phyloP scores from a whole-genome alignment of 2,888 invertebrate genomes.

The Monoplex corrugatus region DNA sequence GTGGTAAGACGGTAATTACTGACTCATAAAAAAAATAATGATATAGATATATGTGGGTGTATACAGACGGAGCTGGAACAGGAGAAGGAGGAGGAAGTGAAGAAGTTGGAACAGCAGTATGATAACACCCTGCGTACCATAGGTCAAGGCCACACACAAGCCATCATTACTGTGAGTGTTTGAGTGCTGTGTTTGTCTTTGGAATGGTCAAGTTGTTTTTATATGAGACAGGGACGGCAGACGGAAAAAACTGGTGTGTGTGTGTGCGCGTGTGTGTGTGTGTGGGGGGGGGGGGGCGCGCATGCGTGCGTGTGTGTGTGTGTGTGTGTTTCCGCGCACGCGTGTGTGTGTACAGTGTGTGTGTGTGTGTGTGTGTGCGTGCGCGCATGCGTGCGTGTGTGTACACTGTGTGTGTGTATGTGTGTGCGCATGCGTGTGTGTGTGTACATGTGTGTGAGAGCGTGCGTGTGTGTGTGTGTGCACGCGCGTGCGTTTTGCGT shows the following conservation, averaged over 20 bases:
- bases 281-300: not conserved
- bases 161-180: slow-evolving; percentile 65
- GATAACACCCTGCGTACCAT: slow-evolving; percentile 73
- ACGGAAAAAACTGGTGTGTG: too few relatives aligned
- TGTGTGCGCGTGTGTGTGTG: not conserved
- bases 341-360: not conserved
- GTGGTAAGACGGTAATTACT: too few relatives aligned
- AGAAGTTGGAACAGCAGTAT: slow-evolving; percentile 72
- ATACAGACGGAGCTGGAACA: slow-evolving; percentile 71
- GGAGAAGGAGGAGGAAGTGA: slow-evolving; percentile 74
- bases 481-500: not conserved
- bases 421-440: not conserved
- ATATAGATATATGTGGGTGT: not conserved
- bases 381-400: not conserved
- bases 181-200: too few relatives aligned
- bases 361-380: not conserved
- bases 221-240: too few relatives aligned
- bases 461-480: not conserved
- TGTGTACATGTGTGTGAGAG: not conserved
- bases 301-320: not conserved
- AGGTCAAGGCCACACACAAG: slow-evolving; percentile 74
- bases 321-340: not conserved
- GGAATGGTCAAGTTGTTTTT: too few relatives aligned
- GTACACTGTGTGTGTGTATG: not conserved
- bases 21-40: not conserved